phyloP scores from a whole-genome alignment of 2,797 vertebrate genomes.

The Paramormyrops hopkinsi region DNA sequence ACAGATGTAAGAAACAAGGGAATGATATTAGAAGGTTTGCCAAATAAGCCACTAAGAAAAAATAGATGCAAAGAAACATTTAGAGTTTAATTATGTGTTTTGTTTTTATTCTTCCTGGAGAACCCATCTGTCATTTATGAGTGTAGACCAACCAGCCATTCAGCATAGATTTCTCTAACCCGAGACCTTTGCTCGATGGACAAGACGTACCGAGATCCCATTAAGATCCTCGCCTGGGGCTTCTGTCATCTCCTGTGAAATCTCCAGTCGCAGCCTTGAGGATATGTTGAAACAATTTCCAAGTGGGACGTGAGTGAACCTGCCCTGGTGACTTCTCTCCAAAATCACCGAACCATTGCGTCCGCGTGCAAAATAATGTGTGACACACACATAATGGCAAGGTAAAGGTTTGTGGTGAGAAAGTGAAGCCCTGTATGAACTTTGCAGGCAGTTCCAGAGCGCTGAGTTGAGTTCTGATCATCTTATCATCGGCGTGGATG shows the following conservation, averaged over 20 bases:
- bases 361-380: slow-evolving; percentile 38
- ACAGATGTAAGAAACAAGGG: not conserved
- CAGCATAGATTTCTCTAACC: not conserved
- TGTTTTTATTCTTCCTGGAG: not conserved
- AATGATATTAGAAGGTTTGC: not conserved
- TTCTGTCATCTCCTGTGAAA: slow-evolving; percentile 49
- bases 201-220: not conserved
- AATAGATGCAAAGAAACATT: not conserved
- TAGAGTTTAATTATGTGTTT: not conserved
- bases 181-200: not conserved
- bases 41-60: not conserved
- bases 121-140: slow-evolving; percentile 58
- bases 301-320: slow-evolving; percentile 51
- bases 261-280: slow-evolving; percentile 37
- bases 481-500: slow-evolving; percentile 57
- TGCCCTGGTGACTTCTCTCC: slow-evolving; percentile 43
- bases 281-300: slow-evolving; percentile 52
- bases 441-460: slow-evolving; percentile 60
- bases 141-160: slow-evolving; percentile 65
- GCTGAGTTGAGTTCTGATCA: slow-evolving; percentile 58
- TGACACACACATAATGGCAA: slow-evolving; percentile 53
- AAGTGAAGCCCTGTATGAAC: slow-evolving; percentile 63
- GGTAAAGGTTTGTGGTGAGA: slow-evolving; percentile 51
- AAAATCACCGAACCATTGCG: slow-evolving; percentile 55
- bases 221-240: slow-evolving; percentile 40